Evolutionary conservation across 2,113 vertebrate species (phyloP).

Genomic region (Tinamus guttatus): DNA sequence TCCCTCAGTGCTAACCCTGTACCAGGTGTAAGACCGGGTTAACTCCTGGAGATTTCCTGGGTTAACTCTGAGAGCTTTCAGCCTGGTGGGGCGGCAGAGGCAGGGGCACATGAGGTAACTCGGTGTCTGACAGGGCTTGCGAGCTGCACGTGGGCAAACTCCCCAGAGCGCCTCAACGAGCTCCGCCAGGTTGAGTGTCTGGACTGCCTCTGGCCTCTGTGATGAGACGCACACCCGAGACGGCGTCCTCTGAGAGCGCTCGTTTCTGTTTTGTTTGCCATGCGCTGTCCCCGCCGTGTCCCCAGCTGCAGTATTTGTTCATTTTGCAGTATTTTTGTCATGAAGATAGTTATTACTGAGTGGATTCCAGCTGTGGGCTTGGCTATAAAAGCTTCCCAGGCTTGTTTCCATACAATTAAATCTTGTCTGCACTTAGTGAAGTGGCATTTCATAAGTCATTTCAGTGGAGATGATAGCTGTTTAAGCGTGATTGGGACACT

Average conservation of each 20-base stretch:
- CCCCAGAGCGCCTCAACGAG: neutral
- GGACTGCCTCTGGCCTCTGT: neutral
- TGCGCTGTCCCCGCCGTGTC: neutral
- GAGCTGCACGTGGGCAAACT: neutral
- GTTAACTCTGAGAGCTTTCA: constrained; percentile 7
- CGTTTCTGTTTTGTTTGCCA: neutral
- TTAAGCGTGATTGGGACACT: neutral
- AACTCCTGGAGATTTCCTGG: constrained; percentile 4
- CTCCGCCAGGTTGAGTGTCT: neutral
- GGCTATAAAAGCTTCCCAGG: constrained; percentile 26
- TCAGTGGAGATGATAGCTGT: neutral
- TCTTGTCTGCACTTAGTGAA: neutral
- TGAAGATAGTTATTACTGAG: neutral
- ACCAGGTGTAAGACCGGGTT: neutral
- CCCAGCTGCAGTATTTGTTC: neutral
- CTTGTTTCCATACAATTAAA: constrained; percentile 13
- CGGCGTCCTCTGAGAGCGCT: neutral
- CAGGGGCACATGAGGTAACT: neutral
- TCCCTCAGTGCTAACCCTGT: neutral
- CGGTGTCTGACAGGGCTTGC: neutral
- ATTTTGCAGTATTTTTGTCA: neutral
- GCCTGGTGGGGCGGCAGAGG: neutral
- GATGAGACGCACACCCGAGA: neutral
- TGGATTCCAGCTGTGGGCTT: constrained; percentile 28
- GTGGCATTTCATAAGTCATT: neutral